phyloP scores from a whole-genome alignment of 2,888 invertebrate species.

The Phaonia tiefii region DNA sequence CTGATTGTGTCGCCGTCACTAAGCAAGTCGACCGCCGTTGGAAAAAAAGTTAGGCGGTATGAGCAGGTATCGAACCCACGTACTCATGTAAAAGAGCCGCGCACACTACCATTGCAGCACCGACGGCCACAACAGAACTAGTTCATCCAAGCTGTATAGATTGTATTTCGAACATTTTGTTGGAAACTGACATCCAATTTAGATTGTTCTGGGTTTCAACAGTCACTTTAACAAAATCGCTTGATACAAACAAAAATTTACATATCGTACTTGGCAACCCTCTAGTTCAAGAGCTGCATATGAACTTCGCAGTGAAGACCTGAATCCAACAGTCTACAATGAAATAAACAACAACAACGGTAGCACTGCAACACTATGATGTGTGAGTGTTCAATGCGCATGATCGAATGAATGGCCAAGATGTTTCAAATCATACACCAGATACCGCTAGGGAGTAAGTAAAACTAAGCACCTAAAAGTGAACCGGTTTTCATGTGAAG shows the following conservation, averaged over 20 bases:
- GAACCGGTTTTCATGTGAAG: slow-evolving; percentile 22
- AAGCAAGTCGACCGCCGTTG: too few relatives aligned
- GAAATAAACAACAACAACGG: neutral
- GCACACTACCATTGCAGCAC: too few relatives aligned
- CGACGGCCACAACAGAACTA: too few relatives aligned
- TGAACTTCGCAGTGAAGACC: neutral
- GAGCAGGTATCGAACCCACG: too few relatives aligned
- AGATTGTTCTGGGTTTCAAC: too few relatives aligned
- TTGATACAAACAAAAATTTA: neutral
- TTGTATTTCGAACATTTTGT: too few relatives aligned
- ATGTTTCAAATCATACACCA: slow-evolving; percentile 23
- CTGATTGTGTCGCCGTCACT: too few relatives aligned
- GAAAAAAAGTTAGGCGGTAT: too few relatives aligned
- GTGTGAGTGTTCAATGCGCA: slow-evolving; percentile 7
- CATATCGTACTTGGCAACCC: slow-evolving; percentile 1
- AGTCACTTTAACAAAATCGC: too few relatives aligned
- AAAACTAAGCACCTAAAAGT: neutral
- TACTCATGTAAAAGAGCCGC: too few relatives aligned
- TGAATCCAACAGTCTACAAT: neutral
- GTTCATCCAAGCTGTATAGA: too few relatives aligned
- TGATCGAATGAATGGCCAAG: slow-evolving; percentile 20
- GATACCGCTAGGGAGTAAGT: neutral
- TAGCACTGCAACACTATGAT: neutral
- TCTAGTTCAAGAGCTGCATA: neutral
- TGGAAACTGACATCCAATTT: too few relatives aligned